A percentile compares a stretch with the other conserved stretches of the same genome.
These are phyloP conservation scores for Halichoeres trimaculatus DNA, from an alignment of 2,113 vertebrate genomes.

Conservation along the genomic window DNA sequence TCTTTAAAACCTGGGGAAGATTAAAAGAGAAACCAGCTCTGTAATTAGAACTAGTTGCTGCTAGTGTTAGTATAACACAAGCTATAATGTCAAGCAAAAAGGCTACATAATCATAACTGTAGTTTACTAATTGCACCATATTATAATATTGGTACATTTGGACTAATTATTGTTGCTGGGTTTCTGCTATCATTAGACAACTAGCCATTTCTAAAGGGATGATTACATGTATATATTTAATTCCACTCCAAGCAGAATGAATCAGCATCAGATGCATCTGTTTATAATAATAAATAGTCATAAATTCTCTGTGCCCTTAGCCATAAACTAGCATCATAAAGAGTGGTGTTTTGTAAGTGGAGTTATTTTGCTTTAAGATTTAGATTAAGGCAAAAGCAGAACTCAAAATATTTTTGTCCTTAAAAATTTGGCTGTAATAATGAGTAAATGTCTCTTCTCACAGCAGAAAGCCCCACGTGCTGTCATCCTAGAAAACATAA, in stretches of 20 bases:
- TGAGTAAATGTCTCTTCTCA: constrained; percentile 33
- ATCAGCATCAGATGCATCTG: neutral
- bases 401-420: neutral
- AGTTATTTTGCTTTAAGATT: neutral
- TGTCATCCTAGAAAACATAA: constrained; percentile 14
- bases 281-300: neutral
- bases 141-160: neutral
- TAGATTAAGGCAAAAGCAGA: neutral
- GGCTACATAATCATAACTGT: neutral
- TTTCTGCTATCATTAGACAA: constrained; percentile 11
- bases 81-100: neutral
- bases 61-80: neutral
- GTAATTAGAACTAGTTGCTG: neutral
- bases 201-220: constrained; percentile 18
- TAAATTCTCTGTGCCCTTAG: neutral
- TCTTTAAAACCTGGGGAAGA: constrained; percentile 15
- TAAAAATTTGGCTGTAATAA: constrained; percentile 21
- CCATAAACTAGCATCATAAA: neutral
- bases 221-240: neutral
- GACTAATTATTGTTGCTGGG: neutral
- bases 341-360: neutral
- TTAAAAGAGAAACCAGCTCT: neutral
- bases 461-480: neutral
- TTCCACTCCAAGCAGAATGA: neutral
- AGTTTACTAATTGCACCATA: constrained; percentile 8